phyloP scores from a whole-genome alignment of 1,140 invertebrate genomes.

The Drosophila varians region DNA sequence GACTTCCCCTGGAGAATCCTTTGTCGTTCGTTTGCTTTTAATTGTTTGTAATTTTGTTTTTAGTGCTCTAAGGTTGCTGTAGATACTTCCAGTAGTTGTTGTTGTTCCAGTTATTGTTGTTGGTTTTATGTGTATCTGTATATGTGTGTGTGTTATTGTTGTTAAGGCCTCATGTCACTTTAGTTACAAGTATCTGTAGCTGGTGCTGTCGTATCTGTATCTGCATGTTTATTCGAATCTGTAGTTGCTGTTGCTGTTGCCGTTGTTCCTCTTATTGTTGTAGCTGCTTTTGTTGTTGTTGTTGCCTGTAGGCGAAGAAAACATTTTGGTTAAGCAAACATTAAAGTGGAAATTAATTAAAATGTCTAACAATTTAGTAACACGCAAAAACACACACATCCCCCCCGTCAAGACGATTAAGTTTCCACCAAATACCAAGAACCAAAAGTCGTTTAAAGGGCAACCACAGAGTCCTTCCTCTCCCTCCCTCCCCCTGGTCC shows the following conservation, averaged over 20 bases:
- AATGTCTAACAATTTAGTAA: conserved; percentile 45
- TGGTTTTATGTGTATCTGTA: conserved; percentile 8
- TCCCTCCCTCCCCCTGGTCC: no score
- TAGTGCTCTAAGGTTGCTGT: conserved; percentile 60
- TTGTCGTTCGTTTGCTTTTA: conserved; percentile 53
- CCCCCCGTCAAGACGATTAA: conserved; percentile 33
- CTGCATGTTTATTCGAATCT: conserved; percentile 12
- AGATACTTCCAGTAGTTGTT: conserved; percentile 10
- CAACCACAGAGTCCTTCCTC: conserved; percentile 16
- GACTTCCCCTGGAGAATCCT: conserved; percentile 36
- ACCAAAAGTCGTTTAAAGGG: conserved; percentile 45
- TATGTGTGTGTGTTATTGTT: conserved; percentile 51
- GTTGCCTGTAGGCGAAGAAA: conserved; percentile 52
- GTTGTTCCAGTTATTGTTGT: conserved; percentile 17
- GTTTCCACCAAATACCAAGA: conserved; percentile 32
- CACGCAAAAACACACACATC: conserved; percentile 13
- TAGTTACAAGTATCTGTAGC: conserved; percentile 70
- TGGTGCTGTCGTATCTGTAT: conserved; percentile 21
- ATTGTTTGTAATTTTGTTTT: conserved; percentile 76
- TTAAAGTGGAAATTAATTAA: conserved; percentile 67
- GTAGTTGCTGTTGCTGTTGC: conserved; percentile 3
- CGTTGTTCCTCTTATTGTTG: conserved; percentile 1
- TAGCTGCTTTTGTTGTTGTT: conserved; percentile 7
- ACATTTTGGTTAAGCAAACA: conserved; percentile 58
- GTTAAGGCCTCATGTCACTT: conserved; percentile 79